These are phyloP conservation scores for Barypeithes pellucidus DNA, from an alignment of 2,888 invertebrate species.

Conservation along the genomic window DNA sequence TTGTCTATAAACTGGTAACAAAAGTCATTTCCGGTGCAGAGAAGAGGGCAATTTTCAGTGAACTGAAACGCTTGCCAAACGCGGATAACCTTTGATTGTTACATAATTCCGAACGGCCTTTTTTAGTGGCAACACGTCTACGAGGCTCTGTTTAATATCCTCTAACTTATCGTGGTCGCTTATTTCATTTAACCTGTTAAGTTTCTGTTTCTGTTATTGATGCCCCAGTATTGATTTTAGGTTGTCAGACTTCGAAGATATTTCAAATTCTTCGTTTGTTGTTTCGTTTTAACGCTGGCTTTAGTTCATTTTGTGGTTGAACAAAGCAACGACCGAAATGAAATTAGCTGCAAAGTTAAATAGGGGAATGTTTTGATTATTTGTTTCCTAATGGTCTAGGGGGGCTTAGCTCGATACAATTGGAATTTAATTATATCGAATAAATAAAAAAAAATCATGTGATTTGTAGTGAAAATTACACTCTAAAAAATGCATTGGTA, in stretches of 20 bases:
- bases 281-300: conserved; percentile 50
- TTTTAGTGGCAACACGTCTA: conserved; percentile 47
- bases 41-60: conserved; percentile 39
- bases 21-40: conserved; percentile 31
- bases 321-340: conserved; percentile 47
- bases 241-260: conserved; percentile 54
- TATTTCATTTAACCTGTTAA: conserved; percentile 55
- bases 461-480: no score
- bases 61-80: conserved; percentile 34
- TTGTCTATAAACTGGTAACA: conserved; percentile 24
- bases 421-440: conserved; percentile 16
- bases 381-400: conserved; percentile 42
- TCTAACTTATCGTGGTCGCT: conserved; percentile 52
- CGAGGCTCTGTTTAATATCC: conserved; percentile 42
- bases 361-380: conserved; percentile 50
- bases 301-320: conserved; percentile 50
- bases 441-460: neutral
- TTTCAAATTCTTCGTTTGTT: conserved; percentile 55
- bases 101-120: conserved; percentile 45
- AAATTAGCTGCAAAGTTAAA: conserved; percentile 50
- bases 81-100: conserved; percentile 47
- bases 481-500: no score
- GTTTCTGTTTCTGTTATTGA: conserved; percentile 55
- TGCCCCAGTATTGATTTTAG: conserved; percentile 52
- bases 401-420: conserved; percentile 16